phyloP scores from a whole-genome alignment of 2,888 invertebrate species.

The Drosophila mayaguana region DNA sequence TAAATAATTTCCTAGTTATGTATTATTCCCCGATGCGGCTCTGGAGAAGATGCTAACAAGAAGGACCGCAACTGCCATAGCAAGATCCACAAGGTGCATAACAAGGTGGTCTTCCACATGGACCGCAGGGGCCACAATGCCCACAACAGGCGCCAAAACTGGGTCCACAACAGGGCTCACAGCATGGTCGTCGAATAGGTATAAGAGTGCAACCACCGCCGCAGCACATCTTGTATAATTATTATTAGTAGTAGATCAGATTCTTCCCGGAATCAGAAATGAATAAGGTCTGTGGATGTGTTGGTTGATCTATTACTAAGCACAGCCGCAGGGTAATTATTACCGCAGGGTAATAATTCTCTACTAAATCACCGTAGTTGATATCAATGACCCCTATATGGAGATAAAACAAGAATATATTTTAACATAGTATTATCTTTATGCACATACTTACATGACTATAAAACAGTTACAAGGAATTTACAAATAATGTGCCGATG shows the following conservation, averaged over 20 bases:
- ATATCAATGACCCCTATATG: background rate
- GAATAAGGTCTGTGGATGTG: background rate
- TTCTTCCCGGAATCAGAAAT: background rate
- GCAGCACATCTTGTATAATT: conserved; percentile 11
- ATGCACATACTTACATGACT: conserved; percentile 2
- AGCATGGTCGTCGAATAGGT: conserved; percentile 16
- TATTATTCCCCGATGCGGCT: background rate
- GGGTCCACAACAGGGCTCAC: conserved; percentile 28
- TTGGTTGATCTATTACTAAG: background rate
- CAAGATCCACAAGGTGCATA: conserved; percentile 12
- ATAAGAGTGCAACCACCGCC: conserved; percentile 12
- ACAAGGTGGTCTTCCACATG: conserved; percentile 10
- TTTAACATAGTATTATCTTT: background rate
- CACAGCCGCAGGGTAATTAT: background rate
- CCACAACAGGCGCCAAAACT: conserved; percentile 18
- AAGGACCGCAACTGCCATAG: conserved; percentile 16
- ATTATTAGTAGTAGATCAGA: background rate
- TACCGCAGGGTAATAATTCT: background rate
- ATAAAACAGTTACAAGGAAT: conserved; percentile 3
- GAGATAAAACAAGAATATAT: background rate
- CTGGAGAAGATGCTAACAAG: conserved; percentile 5
- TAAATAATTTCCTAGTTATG: background rate
- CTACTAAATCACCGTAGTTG: background rate
- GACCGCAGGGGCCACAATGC: conserved; percentile 14
- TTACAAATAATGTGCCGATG: background rate